Evolutionary conservation across 2,113 vertebrate species (phyloP), one percentile per base, ranked within the genome.

Genomic region (Electrona antarctica): DNA sequence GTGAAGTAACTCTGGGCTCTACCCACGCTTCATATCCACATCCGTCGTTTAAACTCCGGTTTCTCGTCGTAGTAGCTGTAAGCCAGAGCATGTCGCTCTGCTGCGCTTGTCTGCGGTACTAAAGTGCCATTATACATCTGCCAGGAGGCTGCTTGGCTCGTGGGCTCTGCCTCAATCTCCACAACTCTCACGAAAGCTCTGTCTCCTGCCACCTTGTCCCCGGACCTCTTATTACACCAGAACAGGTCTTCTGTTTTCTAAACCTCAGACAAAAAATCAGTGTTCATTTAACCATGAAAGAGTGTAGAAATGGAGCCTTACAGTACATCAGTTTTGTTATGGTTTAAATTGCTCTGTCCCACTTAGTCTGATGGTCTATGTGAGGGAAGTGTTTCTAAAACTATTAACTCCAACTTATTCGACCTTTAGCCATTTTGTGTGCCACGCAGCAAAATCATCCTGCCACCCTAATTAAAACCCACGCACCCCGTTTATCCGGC

Each of bases 391-490:
- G 73, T 83, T 71, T 80, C 67, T 79, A 59, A 61, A 80, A 83
- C 76, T 76, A 91, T 92, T 90, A 93, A 93, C 93, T 90, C 83
- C 50, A 54, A 74, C 82, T 87, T 21, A 21, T 21, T 21, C 21
- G 21, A 21, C 21, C 21, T 21, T 21, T 21, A 21, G 21, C 21
- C 21, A 21, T 21, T 21, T 1, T 21, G 1, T 21, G 21, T 21
- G 21, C 21, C 21, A 21, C 21, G 21, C 21, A 21, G 21, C 21
- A 21, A 21, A 21, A 21, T 21, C 21, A 21, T 21, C 21, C 21
- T 21, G 21, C 21, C 21, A 21, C 21, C 21, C 21, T 21, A 21
- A 21, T 21, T 21, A 21, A 21, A 21, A 21, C 21, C 2, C 21
- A 21, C 21, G 21, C 21, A 21, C 21, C 21, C 21, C 21, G 21